Percentiles rank a stretch among this genome's conserved stretches.
Conservation (phyloP, 1,140 invertebrate genomes). For the Meloidogyne chitwoodi region DNA sequence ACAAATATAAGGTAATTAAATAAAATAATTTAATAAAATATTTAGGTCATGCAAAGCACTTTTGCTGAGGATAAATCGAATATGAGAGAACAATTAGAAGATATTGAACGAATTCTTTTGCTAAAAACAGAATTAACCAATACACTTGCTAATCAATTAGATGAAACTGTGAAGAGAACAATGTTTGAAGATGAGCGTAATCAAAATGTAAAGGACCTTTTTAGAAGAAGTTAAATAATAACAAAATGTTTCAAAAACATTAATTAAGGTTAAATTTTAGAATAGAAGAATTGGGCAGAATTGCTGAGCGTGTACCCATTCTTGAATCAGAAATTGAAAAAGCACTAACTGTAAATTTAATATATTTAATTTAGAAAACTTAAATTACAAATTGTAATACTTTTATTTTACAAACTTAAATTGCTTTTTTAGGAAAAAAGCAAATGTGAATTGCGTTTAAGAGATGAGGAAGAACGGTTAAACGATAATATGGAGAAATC, state of each 20-base stretch:
- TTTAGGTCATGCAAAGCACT: constrained; percentile 40
- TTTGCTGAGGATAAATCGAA: constrained; percentile 38
- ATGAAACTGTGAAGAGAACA: constrained; percentile 37
- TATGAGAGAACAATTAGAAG: constrained; percentile 49
- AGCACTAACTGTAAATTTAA: constrained; percentile 5
- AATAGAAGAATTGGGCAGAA: constrained; percentile 35
- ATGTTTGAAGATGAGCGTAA: constrained; percentile 28
- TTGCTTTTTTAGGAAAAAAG: no score
- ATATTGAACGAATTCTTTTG: constrained; percentile 50
- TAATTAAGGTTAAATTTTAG: constrained; percentile 4
- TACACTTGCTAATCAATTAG: constrained; percentile 46
- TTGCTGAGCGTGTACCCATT: constrained; percentile 40
- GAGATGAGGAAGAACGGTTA: constrained; percentile 31
- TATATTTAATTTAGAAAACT: no score
- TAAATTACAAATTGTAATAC: no score
- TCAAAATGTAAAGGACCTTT: constrained; percentile 49
- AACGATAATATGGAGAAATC: constrained; percentile 30
- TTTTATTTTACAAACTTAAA: no score
- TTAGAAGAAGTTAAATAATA: constrained; percentile 24
- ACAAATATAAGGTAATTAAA: no score
- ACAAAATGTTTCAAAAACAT: no score
- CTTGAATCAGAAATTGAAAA: constrained; percentile 46
- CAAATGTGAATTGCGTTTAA: constrained; percentile 43
- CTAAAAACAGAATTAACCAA: constrained; percentile 53
- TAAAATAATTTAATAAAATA: no score